Conservation (phyloP, 2,888 invertebrate genomes). For the Lasius fuliginosus region DNA sequence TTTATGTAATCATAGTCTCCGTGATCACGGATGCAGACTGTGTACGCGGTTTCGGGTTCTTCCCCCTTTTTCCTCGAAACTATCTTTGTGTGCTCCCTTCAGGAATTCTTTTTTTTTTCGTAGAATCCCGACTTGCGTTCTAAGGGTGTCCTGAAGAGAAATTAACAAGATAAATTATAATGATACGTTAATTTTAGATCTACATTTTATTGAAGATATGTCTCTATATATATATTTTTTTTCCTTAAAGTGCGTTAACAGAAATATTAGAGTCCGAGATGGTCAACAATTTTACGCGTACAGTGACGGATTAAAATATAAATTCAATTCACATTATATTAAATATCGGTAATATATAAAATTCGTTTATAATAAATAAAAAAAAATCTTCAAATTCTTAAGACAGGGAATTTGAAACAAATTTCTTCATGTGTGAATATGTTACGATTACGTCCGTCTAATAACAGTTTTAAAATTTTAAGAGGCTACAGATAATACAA, state of each 20-base stretch:
- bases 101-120: not conserved
- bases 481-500: constrained; percentile 22
- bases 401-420: not conserved
- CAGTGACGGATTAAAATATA: not conserved
- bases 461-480: not conserved
- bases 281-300: not conserved
- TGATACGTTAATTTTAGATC: not conserved
- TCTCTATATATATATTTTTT: not conserved
- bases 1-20: not conserved
- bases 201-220: not conserved
- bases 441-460: not conserved
- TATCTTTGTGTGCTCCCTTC: not conserved
- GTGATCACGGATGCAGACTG: not conserved
- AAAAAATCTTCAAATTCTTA: not conserved
- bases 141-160: not conserved
- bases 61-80: not conserved
- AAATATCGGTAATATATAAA: not conserved
- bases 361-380: not conserved
- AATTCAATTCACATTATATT: not conserved
- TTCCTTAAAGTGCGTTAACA: constrained; percentile 1
- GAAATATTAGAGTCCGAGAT: not conserved
- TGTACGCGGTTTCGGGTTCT: not conserved
- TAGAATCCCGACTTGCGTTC: not conserved
- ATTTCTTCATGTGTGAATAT: not conserved
- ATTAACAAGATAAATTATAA: not conserved